Conservation (phyloP, 2,888 invertebrate genomes). For the Cetonia aurata region DNA sequence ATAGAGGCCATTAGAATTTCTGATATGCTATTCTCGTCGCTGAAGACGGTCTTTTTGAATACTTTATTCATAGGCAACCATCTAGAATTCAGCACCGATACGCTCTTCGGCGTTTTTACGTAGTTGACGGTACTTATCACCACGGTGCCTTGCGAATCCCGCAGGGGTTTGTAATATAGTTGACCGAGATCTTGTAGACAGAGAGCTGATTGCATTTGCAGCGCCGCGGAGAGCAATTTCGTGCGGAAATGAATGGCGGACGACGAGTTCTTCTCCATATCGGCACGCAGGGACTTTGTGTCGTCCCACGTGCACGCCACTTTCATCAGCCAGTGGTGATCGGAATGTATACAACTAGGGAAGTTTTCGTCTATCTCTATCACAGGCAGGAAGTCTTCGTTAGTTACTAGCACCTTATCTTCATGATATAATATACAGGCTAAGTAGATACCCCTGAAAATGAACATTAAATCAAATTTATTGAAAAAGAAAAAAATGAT, state of each 20-base stretch:
- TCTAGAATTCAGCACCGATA: conserved; percentile 90
- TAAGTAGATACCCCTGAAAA: conserved; percentile 88
- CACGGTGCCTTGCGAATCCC: conserved; percentile 90
- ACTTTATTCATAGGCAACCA: conserved; percentile 93
- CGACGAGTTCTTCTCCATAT: conserved; percentile 94
- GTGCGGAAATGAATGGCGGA: conserved; percentile 93
- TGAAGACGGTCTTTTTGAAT: conserved; percentile 79
- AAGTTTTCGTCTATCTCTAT: conserved; percentile 98
- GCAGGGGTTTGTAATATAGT: conserved; percentile 90
- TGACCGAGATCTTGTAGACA: conserved; percentile 96
- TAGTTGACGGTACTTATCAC: conserved; percentile 90
- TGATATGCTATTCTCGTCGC: conserved; percentile 81
- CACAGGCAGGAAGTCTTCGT: conserved; percentile 96
- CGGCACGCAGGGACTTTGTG: conserved; percentile 89
- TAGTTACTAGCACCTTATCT: conserved; percentile 95
- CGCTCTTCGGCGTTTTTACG: conserved; percentile 84
- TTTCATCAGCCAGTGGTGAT: conserved; percentile 99
- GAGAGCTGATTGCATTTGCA: conserved; percentile 91
- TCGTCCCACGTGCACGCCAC: conserved; percentile 97
- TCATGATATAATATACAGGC: conserved; percentile 95
- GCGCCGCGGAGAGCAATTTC: conserved; percentile 91
- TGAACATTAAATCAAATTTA: conserved; percentile 55
- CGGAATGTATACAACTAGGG: conserved; percentile 90
- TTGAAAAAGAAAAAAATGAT: conserved; percentile 13
- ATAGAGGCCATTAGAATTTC: conserved; percentile 90